phyloP scores from a whole-genome alignment of 2,113 vertebrate genomes.

The Brachyhypopomus gauderio region DNA sequence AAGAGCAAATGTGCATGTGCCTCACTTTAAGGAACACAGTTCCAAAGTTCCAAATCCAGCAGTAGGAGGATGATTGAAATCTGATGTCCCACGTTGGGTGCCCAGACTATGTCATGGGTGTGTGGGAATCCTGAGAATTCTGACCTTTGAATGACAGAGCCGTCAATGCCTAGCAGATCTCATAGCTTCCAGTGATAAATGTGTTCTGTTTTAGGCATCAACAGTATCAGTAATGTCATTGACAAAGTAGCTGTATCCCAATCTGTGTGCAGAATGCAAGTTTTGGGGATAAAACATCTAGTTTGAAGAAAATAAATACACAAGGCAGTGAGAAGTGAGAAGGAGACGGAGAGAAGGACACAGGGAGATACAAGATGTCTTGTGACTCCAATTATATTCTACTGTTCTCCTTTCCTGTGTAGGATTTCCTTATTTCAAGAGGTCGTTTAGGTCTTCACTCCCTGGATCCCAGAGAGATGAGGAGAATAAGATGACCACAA shows the following conservation, averaged over 20 bases:
- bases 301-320: neutral
- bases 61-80: neutral
- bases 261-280: neutral
- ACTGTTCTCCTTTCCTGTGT: neutral
- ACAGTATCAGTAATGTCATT: neutral
- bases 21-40: neutral
- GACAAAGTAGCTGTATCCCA: neutral
- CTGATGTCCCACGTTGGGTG: neutral
- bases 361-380: neutral
- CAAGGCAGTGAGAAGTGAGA: neutral
- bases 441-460: neutral
- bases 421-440: slow-evolving; percentile 1
- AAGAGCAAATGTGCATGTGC: neutral
- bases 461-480: neutral
- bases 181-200: neutral
- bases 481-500: no score
- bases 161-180: neutral
- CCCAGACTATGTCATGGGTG: neutral
- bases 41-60: neutral
- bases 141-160: neutral
- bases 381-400: neutral
- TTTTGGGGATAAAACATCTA: neutral
- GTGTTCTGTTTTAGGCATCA: neutral
- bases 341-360: neutral
- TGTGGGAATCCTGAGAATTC: neutral